A percentile compares a stretch with the other conserved stretches of the same genome.
Conservation (phyloP, 2,113 vertebrate genomes). For the Oncorhynchus clarkii region DNA sequence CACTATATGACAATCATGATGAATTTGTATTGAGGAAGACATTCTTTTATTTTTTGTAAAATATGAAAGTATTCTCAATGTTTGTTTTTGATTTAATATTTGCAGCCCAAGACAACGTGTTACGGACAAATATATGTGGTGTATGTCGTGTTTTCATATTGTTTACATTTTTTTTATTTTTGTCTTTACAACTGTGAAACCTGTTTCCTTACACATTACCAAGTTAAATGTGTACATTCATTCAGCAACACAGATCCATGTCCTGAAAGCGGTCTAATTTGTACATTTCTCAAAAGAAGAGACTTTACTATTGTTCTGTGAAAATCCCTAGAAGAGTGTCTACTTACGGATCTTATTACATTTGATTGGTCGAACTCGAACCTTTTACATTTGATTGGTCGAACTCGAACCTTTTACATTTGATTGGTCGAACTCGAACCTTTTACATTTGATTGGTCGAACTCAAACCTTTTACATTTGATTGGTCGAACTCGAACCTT, state of each 20-base stretch:
- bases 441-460: not conserved
- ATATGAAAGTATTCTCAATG: constrained; percentile 81
- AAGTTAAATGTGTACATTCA: constrained; percentile 21
- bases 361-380: constrained; percentile 17
- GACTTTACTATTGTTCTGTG: constrained; percentile 16
- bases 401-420: too few species aligned
- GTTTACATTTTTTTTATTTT: constrained; percentile 80
- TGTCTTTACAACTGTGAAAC: constrained; percentile 91
- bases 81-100: constrained; percentile 84
- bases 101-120: constrained; percentile 64
- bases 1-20: constrained; percentile 93
- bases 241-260: constrained; percentile 1
- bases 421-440: not conserved
- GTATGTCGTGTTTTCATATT: constrained; percentile 91
- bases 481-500: too few species aligned
- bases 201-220: constrained; percentile 54
- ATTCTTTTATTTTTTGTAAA: constrained; percentile 82
- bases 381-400: too few species aligned
- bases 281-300: constrained; percentile 35
- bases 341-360: not conserved
- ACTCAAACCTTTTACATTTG: too few species aligned
- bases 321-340: not conserved
- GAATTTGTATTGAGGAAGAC: constrained; percentile 80
- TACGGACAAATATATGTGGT: constrained; percentile 69
- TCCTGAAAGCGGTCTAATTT: not conserved